Conservation (phyloP, 2,888 invertebrate genomes). For the Andricus quercusramuli region DNA sequence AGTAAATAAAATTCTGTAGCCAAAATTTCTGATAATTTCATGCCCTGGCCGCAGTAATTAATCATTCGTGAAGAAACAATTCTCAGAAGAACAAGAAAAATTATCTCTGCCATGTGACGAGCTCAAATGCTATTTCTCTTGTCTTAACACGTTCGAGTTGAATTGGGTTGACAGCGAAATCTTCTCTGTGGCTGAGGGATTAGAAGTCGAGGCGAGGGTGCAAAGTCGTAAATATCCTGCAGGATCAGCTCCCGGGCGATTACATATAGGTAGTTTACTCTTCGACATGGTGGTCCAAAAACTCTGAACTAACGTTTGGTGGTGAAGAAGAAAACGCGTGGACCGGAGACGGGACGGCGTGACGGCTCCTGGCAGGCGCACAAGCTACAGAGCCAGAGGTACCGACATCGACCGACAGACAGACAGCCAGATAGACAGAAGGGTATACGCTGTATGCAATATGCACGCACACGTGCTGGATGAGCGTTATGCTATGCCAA, state of each 20-base stretch:
- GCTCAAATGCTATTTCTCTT: background rate
- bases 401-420: constrained; percentile 59
- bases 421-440: constrained; percentile 52
- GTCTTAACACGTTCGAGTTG: constrained; percentile 10
- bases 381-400: constrained; percentile 61
- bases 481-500: constrained; percentile 66
- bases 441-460: constrained; percentile 52
- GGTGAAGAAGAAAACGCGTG: constrained; percentile 47
- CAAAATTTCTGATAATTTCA: background rate
- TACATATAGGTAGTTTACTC: constrained; percentile 9
- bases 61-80: background rate
- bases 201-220: background rate
- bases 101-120: background rate
- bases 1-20: too few species aligned
- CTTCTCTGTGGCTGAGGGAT: background rate
- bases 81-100: background rate
- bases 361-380: constrained; percentile 78
- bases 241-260: constrained; percentile 6
- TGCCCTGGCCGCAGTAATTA: background rate
- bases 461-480: constrained; percentile 64
- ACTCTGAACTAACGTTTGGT: background rate
- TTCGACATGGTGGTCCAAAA: constrained; percentile 32
- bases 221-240: constrained; percentile 29
- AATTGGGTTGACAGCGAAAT: constrained; percentile 16
- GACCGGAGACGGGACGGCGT: constrained; percentile 76